Percentiles rank a stretch among this genome's conserved stretches.
phyloP scores from a whole-genome alignment of 2,113 vertebrate genomes.

The Lipotes vexillifer region DNA sequence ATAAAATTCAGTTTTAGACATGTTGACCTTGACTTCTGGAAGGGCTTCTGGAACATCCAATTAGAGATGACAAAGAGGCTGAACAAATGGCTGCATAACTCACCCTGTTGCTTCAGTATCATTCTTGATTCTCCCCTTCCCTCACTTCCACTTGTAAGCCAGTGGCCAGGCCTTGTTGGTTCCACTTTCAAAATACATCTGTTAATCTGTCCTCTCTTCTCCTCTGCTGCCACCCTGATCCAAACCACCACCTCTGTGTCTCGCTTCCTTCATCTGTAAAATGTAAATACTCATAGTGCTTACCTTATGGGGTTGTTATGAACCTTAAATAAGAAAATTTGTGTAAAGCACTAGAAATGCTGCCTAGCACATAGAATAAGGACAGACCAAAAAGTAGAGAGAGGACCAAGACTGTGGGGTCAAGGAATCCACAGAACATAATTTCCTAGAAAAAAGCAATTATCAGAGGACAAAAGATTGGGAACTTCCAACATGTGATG shows the following conservation, averaged over 20 bases:
- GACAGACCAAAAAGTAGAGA: neutral
- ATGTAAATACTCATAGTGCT: neutral
- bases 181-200: neutral
- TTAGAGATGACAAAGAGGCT: neutral
- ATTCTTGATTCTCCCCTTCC: neutral
- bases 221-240: neutral
- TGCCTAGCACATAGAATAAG: neutral
- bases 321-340: neutral
- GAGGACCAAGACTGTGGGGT: neutral
- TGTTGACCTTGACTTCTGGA: neutral
- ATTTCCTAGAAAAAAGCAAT: constrained; percentile 8
- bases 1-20: neutral
- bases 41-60: neutral
- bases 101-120: neutral
- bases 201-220: neutral
- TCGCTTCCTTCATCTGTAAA: neutral
- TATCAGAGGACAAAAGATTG: neutral
- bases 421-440: neutral
- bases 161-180: neutral
- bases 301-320: neutral
- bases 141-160: neutral
- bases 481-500: neutral
- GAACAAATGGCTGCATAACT: neutral
- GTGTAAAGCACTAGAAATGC: neutral
- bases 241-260: neutral